A percentile compares a stretch with the other conserved stretches of the same genome.
Evolutionary conservation across 2,888 invertebrate species (phyloP).

Genomic region (Scotopteryx bipunctaria): DNA sequence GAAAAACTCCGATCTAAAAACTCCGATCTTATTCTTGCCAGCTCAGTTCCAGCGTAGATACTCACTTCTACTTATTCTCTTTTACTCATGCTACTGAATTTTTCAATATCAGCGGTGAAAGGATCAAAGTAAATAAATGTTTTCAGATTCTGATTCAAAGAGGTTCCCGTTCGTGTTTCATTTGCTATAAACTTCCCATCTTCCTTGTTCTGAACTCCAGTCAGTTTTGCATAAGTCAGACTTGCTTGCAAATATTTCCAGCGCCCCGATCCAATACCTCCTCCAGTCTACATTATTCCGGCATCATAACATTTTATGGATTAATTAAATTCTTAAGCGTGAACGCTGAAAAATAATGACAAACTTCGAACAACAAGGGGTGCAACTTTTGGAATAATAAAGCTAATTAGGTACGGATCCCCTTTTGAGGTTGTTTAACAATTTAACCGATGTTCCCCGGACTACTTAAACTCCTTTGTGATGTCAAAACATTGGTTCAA

Average conservation of each 20-base stretch:
- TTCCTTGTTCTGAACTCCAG: no score
- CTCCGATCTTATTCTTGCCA: no score
- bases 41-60: no score
- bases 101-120: no score
- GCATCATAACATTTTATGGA: conserved; percentile 10
- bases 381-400: conserved; percentile 26
- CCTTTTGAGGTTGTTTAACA: conserved; percentile 5
- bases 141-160: no score
- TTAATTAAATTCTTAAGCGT: conserved; percentile 38
- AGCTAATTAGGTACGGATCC: conserved; percentile 17
- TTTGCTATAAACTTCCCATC: background rate
- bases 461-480: background rate
- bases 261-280: background rate
- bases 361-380: conserved; percentile 11
- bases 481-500: no score
- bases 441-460: background rate
- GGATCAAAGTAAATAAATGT: no score
- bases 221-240: background rate
- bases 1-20: no score
- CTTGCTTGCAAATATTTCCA: background rate
- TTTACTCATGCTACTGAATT: no score
- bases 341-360: conserved; percentile 36
- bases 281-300: background rate
- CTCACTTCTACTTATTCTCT: no score
- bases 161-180: background rate